Conservation (phyloP, 2,797 vertebrate genomes). For the Lateolabrax maculatus region DNA sequence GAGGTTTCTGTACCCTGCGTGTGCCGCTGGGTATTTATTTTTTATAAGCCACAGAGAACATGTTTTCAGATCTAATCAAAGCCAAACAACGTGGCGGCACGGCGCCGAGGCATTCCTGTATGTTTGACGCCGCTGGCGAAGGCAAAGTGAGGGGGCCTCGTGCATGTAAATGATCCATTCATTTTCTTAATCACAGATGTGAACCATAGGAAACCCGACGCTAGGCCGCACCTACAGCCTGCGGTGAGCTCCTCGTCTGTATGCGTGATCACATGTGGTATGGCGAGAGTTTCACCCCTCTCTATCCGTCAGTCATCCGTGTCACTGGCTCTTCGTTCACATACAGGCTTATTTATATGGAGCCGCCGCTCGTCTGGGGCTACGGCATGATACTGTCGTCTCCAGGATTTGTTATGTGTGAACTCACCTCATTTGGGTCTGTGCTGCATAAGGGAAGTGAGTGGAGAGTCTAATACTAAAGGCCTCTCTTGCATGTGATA, state of each 20-base stretch:
- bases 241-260: slow-evolving; percentile 69
- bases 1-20: slow-evolving; percentile 23
- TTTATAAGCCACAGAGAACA: slow-evolving; percentile 64
- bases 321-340: slow-evolving; percentile 43
- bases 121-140: slow-evolving; percentile 46
- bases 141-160: slow-evolving; percentile 50
- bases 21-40: slow-evolving; percentile 61
- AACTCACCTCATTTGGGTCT: slow-evolving; percentile 79
- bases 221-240: slow-evolving; percentile 26
- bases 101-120: slow-evolving; percentile 56
- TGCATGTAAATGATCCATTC: slow-evolving; percentile 82
- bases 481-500: slow-evolving; percentile 78
- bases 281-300: slow-evolving; percentile 57
- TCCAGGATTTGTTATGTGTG: slow-evolving; percentile 71
- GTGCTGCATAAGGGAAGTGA: slow-evolving; percentile 51
- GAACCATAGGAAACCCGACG: slow-evolving; percentile 43
- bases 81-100: slow-evolving; percentile 76
- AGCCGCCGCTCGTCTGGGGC: slow-evolving; percentile 29
- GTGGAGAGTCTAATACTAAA: slow-evolving; percentile 51
- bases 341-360: slow-evolving; percentile 59
- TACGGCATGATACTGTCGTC: slow-evolving; percentile 48
- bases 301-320: slow-evolving; percentile 49
- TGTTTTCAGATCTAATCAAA: slow-evolving; percentile 75
- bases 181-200: slow-evolving; percentile 67
- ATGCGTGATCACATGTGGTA: slow-evolving; percentile 82